phyloP scores from a whole-genome alignment of 2,888 invertebrate genomes.

The Clistopyga incitator region DNA sequence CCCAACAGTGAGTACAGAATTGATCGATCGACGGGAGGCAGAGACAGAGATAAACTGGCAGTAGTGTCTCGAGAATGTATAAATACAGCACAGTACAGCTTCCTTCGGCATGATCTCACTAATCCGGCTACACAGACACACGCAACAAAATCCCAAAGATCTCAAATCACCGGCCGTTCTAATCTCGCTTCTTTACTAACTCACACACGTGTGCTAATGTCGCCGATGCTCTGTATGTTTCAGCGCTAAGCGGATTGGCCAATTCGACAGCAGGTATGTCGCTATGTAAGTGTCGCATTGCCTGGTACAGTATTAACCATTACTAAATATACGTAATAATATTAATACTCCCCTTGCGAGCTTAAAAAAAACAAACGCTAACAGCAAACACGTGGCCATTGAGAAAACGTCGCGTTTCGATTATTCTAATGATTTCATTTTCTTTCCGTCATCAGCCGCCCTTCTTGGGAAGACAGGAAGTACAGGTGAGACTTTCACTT shows the following conservation, averaged over 20 bases:
- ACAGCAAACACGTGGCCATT: background rate
- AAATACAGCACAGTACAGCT: slow-evolving; percentile 29
- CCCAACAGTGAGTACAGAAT: slow-evolving; percentile 84
- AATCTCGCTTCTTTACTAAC: slow-evolving; percentile 66
- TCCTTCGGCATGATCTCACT: slow-evolving; percentile 55
- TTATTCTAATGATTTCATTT: slow-evolving; percentile 60
- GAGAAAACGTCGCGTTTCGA: slow-evolving; percentile 55
- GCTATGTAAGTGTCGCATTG: slow-evolving; percentile 84
- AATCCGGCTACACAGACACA: slow-evolving; percentile 44
- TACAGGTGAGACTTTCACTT: slow-evolving; percentile 81
- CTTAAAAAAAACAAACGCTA: background rate
- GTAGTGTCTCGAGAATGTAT: slow-evolving; percentile 16
- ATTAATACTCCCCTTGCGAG: slow-evolving; percentile 37
- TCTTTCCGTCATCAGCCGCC: slow-evolving; percentile 78
- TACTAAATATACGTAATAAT: slow-evolving; percentile 80
- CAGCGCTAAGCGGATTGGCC: slow-evolving; percentile 85
- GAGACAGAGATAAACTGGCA: slow-evolving; percentile 1
- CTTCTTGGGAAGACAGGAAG: slow-evolving; percentile 84
- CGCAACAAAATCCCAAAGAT: slow-evolving; percentile 24
- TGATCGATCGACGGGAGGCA: slow-evolving; percentile 21
- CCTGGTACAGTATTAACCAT: slow-evolving; percentile 84
- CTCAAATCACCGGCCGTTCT: slow-evolving; percentile 13
- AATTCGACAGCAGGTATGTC: slow-evolving; percentile 85
- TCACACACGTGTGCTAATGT: slow-evolving; percentile 75
- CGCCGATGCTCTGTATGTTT: slow-evolving; percentile 81